Percentiles rank a stretch among this genome's conserved stretches.
Evolutionary conservation across 2,888 invertebrate species (phyloP).

Genomic region (Hylaea fasciaria): DNA sequence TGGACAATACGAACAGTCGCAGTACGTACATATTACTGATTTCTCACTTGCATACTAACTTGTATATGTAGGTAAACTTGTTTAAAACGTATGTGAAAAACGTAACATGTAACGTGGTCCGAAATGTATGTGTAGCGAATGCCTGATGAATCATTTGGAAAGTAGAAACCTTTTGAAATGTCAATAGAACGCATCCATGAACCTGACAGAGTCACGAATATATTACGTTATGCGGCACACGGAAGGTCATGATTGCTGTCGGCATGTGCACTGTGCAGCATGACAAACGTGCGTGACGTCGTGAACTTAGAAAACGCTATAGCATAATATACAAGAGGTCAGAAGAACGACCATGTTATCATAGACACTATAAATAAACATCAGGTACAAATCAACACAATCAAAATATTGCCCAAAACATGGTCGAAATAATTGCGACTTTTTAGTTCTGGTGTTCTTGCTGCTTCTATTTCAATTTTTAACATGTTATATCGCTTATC

Average conservation of each 20-base stretch:
- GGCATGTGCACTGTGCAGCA: constrained; percentile 12
- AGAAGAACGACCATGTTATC: not conserved
- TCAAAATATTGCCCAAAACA: too few relatives aligned
- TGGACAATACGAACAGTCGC: too few relatives aligned
- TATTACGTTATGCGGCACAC: constrained; percentile 13
- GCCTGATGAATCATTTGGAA: constrained; percentile 6
- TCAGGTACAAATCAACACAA: too few relatives aligned
- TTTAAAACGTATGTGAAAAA: not conserved
- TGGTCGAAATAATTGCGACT: too few relatives aligned
- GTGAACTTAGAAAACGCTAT: not conserved
- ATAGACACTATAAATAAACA: too few relatives aligned
- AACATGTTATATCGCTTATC: too few relatives aligned
- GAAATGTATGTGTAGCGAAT: not conserved
- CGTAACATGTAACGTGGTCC: too few relatives aligned
- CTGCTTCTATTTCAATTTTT: too few relatives aligned
- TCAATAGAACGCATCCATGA: constrained; percentile 22
- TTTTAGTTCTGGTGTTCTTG: too few relatives aligned
- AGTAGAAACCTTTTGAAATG: constrained; percentile 18
- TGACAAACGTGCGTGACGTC: not conserved
- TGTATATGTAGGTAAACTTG: not conserved
- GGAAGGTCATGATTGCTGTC: constrained; percentile 23
- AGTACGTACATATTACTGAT: not conserved
- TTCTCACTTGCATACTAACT: not conserved
- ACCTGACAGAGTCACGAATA: constrained; percentile 19
- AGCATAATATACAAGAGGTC: not conserved